phyloP scores from a whole-genome alignment of 2,113 vertebrate genomes.

The Lamprotornis superbus region DNA sequence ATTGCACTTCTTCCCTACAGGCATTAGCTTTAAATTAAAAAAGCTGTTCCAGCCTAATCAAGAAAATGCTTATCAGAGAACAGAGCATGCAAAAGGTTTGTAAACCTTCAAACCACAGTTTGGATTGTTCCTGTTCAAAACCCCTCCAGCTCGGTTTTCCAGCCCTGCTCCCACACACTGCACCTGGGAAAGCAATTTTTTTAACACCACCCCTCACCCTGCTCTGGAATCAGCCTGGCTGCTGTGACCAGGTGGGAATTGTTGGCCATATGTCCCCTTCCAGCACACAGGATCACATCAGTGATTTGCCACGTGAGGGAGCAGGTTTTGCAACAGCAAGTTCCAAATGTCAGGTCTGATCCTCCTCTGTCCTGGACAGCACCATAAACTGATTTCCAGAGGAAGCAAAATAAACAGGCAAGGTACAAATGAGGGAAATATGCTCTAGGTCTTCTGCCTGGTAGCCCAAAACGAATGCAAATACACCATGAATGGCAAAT shows the following conservation, averaged over 20 bases:
- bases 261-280: background rate
- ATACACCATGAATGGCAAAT: background rate
- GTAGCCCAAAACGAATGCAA: background rate
- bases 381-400: background rate
- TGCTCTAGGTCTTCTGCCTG: background rate
- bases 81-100: background rate
- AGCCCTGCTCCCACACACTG: conserved; percentile 5
- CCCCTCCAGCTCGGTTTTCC: background rate
- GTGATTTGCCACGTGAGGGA: background rate
- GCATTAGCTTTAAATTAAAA: background rate
- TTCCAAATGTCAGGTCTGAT: background rate
- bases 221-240: conserved; percentile 31
- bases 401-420: background rate
- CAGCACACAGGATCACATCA: rapidly evolving
- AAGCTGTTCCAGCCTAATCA: background rate
- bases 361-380: background rate
- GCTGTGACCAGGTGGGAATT: background rate
- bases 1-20: background rate
- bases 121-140: background rate
- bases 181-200: background rate
- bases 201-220: conserved; percentile 11
- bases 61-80: background rate
- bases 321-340: background rate
- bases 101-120: background rate
- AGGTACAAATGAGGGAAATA: background rate